Evolutionary conservation across 2,797 vertebrate genomes (phyloP).

Genomic region (Dallia pectoralis): DNA sequence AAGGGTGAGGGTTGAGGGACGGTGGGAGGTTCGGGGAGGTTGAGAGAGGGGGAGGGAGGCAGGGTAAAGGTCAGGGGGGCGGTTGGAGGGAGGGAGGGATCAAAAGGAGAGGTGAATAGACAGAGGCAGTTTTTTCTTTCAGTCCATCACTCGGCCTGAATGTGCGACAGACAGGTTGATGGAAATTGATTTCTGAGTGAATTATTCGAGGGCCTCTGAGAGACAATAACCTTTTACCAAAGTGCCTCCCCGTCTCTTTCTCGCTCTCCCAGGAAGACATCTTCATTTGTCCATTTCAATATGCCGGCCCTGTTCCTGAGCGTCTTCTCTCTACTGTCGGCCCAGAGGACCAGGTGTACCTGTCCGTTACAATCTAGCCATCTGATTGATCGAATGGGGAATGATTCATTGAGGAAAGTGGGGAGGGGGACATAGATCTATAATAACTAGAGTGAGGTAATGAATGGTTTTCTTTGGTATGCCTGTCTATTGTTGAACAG

Average conservation of each 20-base stretch:
- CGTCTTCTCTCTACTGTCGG: slow-evolving; percentile 42
- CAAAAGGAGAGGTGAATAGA: slow-evolving; percentile 50
- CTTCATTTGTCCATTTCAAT: slow-evolving; percentile 68
- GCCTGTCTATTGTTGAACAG: slow-evolving; percentile 38
- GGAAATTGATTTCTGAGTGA: slow-evolving; percentile 77
- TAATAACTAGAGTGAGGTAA: background rate
- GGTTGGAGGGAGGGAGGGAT: no score
- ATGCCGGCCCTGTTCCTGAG: slow-evolving; percentile 47
- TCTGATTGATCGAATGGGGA: slow-evolving; percentile 39
- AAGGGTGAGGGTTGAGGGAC: no score
- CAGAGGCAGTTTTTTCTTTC: slow-evolving; percentile 30
- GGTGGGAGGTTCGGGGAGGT: no score
- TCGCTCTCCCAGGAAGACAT: slow-evolving; percentile 32
- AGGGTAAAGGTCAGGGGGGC: background rate
- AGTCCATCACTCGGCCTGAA: slow-evolving; percentile 60
- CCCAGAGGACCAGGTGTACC: slow-evolving; percentile 41
- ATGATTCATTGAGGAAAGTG: slow-evolving; percentile 36
- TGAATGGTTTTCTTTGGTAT: background rate
- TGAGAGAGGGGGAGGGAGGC: no score
- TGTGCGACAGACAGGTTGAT: slow-evolving; percentile 59
- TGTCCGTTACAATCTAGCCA: slow-evolving; percentile 52
- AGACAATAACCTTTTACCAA: slow-evolving; percentile 57
- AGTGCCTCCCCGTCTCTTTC: slow-evolving; percentile 28
- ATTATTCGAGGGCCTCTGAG: slow-evolving; percentile 61
- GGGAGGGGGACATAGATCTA: background rate